These are phyloP conservation scores for Mallotus villosus DNA, from an alignment of 2,797 vertebrate genomes.

Conservation along the genomic window DNA sequence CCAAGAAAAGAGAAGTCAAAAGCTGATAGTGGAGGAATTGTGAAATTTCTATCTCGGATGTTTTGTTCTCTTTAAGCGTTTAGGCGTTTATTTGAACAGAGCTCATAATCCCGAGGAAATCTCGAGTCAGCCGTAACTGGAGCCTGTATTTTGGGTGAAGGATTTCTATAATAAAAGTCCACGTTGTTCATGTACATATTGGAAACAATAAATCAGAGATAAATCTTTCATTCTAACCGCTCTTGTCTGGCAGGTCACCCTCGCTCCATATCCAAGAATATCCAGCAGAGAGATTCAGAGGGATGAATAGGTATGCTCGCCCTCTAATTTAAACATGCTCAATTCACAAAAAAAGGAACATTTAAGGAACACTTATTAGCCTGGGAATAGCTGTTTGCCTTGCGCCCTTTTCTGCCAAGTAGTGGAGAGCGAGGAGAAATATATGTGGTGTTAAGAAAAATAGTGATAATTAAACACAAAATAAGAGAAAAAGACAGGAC, in stretches of 20 bases:
- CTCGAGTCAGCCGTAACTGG: constrained; percentile 43
- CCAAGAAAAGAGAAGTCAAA: neutral
- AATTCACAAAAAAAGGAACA: constrained; percentile 48
- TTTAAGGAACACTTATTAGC: constrained; percentile 57
- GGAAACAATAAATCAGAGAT: constrained; percentile 68
- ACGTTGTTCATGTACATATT: constrained; percentile 50
- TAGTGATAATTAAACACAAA: constrained; percentile 70
- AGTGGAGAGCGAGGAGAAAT: constrained; percentile 32
- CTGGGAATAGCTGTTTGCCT: constrained; percentile 60
- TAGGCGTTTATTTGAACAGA: constrained; percentile 50
- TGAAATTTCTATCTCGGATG: constrained; percentile 29
- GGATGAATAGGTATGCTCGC: constrained; percentile 58
- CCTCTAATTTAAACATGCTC: constrained; percentile 67
- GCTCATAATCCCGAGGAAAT: constrained; percentile 45
- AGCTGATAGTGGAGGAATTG: constrained; percentile 18
- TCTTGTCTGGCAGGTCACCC: constrained; percentile 56
- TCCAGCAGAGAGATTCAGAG: constrained; percentile 49
- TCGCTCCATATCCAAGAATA: constrained; percentile 67
- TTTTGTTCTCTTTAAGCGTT: constrained; percentile 39
- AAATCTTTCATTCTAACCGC: constrained; percentile 58
- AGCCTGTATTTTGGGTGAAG: constrained; percentile 43
- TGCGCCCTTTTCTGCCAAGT: constrained; percentile 59
- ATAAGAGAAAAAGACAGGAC: constrained; percentile 56
- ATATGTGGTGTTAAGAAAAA: constrained; percentile 70
- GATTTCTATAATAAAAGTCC: constrained; percentile 55